Evolutionary conservation across 2,888 invertebrate genomes (phyloP).

Genomic region (Patella depressa): DNA sequence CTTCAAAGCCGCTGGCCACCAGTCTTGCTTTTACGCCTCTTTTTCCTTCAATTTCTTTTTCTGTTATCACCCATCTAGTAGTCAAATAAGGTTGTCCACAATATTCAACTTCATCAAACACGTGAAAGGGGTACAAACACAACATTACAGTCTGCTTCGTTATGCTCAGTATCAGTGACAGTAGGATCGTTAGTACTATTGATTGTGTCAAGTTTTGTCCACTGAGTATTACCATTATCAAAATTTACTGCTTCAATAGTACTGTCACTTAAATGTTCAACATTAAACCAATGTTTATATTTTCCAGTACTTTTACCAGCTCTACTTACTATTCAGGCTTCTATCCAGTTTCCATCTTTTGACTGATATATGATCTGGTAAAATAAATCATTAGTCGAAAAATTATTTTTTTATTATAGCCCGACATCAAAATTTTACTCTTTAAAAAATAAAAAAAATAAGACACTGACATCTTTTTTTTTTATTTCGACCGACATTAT

Average conservation of each 20-base stretch:
- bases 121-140: neutral
- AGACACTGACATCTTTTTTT: too few species aligned
- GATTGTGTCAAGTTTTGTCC: neutral
- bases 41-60: slow-evolving; percentile 21
- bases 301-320: neutral
- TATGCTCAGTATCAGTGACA: too few species aligned
- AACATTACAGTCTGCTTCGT: too few species aligned
- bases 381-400: too few species aligned
- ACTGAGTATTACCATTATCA: neutral
- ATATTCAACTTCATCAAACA: slow-evolving; percentile 20
- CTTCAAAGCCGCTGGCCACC: slow-evolving; percentile 13
- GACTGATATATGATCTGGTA: too few species aligned
- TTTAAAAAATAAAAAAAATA: too few species aligned
- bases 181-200: too few species aligned
- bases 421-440: too few species aligned
- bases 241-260: neutral
- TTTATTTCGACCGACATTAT: too few species aligned
- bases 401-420: too few species aligned
- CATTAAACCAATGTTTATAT: neutral
- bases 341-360: neutral
- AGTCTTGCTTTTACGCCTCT: slow-evolving; percentile 26
- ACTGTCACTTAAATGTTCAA: neutral
- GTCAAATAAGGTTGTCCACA: slow-evolving; percentile 23
- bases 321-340: neutral
- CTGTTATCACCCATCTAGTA: slow-evolving; percentile 31